Base-by-base conservation (phyloP, 2,888 invertebrate species). In the Trachelus iudaicus region DNA sequence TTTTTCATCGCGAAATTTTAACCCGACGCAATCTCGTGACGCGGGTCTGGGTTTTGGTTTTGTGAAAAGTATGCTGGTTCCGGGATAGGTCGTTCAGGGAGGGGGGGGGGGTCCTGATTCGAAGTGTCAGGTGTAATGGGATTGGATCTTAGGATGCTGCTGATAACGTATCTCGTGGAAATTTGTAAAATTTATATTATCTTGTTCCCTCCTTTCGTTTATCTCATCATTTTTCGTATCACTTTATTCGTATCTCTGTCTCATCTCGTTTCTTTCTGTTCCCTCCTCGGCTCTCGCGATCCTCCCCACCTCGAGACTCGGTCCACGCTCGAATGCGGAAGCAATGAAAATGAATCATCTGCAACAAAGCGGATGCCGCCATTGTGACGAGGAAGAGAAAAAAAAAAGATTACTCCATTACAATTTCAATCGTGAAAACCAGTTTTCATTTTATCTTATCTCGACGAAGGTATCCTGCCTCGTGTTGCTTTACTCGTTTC, bases 311-410 rank as follows among this genome's bases (percentile, higher is more conserved):
- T 9, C 71, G 30, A 15, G 30, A 71, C 2, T 31, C 71, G 15
- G 13, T 71, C 23, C 71, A 23, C 31, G 30, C 30, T 71, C 71
- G 71, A 71, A 71, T 12, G 30, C 71, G 71, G 71, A 71, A 71
- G 71, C 31, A 23, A 71, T 71, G n/a, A 71, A 31, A 71, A 71
- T 71, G 71, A 71, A 33, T 71, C 33, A 71, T 9, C 31, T 9
- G 71, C 31, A 71, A 71, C 71, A 71, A 74, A 74, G 74, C 35
- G 74, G 34, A 23, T 23, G 34, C 34, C 74, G 30, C 35, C 30
- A 33, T 71, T 71, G 31, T 71, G 71, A 33, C 13, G 71, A 31
- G 31, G 9, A 30, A 11, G 12, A 35, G 35, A 0, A 1, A 3
- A 3, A 35, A 12, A 71, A 15, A 31, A 15, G 11, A 71, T 71